These are phyloP conservation scores for Dendroctonus ponderosae DNA, from an alignment of 1,140 invertebrate genomes.

Conservation along the genomic window DNA sequence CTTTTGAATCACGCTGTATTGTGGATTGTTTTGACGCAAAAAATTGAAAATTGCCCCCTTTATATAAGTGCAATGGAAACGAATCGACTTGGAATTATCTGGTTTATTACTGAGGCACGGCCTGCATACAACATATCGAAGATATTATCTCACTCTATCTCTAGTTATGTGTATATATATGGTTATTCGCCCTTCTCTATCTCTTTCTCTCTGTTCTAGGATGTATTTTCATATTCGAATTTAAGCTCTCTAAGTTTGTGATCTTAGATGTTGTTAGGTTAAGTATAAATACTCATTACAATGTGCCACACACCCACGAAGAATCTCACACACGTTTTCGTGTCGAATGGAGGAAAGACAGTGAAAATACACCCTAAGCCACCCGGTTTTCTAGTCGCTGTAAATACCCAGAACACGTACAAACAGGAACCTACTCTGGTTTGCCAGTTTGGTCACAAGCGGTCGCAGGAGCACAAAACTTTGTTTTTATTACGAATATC, in stretches of 20 bases:
- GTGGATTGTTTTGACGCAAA: background rate
- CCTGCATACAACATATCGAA: constrained; percentile 43
- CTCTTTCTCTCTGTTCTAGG: constrained; percentile 35
- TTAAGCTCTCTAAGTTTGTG: constrained; percentile 31
- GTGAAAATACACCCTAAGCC: constrained; percentile 36
- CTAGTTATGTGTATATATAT: constrained; percentile 35
- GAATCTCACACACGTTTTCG: constrained; percentile 15
- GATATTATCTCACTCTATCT: constrained; percentile 38
- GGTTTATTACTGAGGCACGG: constrained; percentile 44
- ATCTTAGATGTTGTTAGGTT: constrained; percentile 20
- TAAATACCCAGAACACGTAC: constrained; percentile 43
- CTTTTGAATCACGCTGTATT: background rate
- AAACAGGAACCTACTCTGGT: constrained; percentile 33
- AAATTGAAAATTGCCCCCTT: constrained; percentile 2
- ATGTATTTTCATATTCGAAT: constrained; percentile 37
- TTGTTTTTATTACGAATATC: constrained; percentile 13
- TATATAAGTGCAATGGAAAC: constrained; percentile 42
- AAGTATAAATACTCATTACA: constrained; percentile 26
- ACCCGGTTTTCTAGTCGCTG: constrained; percentile 41
- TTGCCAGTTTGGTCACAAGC: constrained; percentile 22
- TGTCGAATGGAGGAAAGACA: constrained; percentile 8
- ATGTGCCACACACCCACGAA: constrained; percentile 14
- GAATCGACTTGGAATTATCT: constrained; percentile 32
- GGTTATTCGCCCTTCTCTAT: constrained; percentile 31
- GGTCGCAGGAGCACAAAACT: background rate